Percentiles rank a stretch among this genome's conserved stretches.
These are phyloP conservation scores for Stegostoma tigrinum DNA, from an alignment of 2,113 vertebrate species.

Conservation along the genomic window DNA sequence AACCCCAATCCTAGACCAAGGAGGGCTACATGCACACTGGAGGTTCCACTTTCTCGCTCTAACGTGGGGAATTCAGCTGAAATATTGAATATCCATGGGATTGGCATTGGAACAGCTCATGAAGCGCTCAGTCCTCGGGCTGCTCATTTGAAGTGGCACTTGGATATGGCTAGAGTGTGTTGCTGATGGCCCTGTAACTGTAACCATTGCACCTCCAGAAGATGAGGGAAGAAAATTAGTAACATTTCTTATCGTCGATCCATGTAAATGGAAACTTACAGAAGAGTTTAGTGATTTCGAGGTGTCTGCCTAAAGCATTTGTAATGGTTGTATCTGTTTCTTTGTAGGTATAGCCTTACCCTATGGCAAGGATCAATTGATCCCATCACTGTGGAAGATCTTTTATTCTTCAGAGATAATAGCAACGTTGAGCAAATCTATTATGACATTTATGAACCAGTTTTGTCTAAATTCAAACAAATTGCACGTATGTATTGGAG, in stretches of 20 bases:
- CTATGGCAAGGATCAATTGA: conserved; percentile 65
- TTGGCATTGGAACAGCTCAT: not conserved
- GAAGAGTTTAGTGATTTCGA: not conserved
- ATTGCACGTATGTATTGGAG: conserved; percentile 52
- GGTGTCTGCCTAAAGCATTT: not conserved
- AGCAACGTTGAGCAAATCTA: conserved; percentile 60
- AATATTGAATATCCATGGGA: not conserved
- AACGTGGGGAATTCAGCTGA: not conserved
- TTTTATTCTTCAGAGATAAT: conserved; percentile 73
- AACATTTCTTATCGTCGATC: not conserved
- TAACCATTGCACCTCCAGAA: not conserved
- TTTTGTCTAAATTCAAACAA: conserved; percentile 64
- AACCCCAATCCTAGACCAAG: not conserved
- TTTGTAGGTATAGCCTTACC: conserved; percentile 69
- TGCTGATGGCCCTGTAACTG: not conserved
- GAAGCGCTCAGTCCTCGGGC: not conserved
- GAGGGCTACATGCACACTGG: not conserved
- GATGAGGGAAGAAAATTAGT: not conserved
- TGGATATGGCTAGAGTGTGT: not conserved
- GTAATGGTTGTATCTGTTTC: not conserved
- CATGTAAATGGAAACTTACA: not conserved
- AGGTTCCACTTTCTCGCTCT: not conserved
- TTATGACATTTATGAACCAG: conserved; percentile 74
- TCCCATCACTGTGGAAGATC: conserved; percentile 58
- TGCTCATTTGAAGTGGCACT: not conserved